Evolutionary conservation across 2,797 vertebrate genomes (phyloP).

Genomic region (Bufotes viridis): DNA sequence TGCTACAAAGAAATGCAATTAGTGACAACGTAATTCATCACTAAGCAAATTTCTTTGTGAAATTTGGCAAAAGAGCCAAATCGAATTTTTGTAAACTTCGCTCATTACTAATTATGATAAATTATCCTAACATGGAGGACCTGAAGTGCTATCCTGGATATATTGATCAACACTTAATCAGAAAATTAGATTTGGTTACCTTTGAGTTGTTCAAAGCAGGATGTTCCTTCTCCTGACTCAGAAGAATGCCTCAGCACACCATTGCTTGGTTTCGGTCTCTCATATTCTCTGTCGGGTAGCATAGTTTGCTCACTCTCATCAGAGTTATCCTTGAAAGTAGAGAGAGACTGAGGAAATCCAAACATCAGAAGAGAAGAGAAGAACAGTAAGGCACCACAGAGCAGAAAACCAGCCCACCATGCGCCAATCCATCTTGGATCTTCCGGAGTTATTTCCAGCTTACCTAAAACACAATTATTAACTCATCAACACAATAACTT

Average conservation of each 20-base stretch:
- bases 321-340: constrained; percentile 72
- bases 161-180: neutral
- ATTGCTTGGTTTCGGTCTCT: constrained; percentile 88
- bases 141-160: neutral
- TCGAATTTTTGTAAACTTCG: too few species aligned
- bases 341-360: constrained; percentile 93
- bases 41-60: too few species aligned
- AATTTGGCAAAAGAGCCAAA: too few species aligned
- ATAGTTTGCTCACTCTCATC: constrained; percentile 91
- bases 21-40: too few species aligned
- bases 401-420: constrained; percentile 98
- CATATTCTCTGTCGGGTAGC: constrained; percentile 86
- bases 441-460: constrained; percentile 89
- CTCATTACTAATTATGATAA: too few species aligned
- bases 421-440: constrained; percentile 98
- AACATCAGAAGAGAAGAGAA: constrained; percentile 96
- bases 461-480: constrained; percentile 72
- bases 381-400: constrained; percentile 98
- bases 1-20: too few species aligned
- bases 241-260: constrained; percentile 76
- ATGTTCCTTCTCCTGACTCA: constrained; percentile 78
- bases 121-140: too few species aligned
- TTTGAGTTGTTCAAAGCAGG: constrained; percentile 95
- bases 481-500: neutral
- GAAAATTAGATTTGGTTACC: constrained; percentile 73